Conservation (phyloP, 1,140 invertebrate genomes). For the Tetranychus cinnabarinus region DNA sequence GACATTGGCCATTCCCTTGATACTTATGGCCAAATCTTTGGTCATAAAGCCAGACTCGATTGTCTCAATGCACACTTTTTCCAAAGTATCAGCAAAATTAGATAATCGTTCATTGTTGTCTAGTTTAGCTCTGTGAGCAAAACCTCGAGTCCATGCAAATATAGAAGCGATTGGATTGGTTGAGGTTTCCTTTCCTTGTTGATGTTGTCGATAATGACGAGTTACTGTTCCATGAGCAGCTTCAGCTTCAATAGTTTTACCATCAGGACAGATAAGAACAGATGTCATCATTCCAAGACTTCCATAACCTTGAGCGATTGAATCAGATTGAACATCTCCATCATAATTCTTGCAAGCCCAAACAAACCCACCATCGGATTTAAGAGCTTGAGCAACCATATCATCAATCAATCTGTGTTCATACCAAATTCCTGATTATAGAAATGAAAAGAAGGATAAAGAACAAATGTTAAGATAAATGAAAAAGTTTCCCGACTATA, state of each 20-base stretch:
- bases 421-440: slow-evolving; percentile 62
- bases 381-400: slow-evolving; percentile 96
- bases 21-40: slow-evolving; percentile 96
- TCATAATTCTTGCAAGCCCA: slow-evolving; percentile 99
- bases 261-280: slow-evolving; percentile 77
- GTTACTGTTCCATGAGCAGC: slow-evolving; percentile 95
- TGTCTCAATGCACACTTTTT: slow-evolving; percentile 73
- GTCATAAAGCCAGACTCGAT: slow-evolving; percentile 83
- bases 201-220: slow-evolving; percentile 73
- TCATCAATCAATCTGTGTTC: slow-evolving; percentile 95
- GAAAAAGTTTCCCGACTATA: too few species aligned
- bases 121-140: slow-evolving; percentile 72
- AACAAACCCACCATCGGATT: slow-evolving; percentile 86
- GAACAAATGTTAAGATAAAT: too few species aligned
- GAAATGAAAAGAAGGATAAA: neutral
- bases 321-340: slow-evolving; percentile 94
- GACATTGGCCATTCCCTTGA: slow-evolving; percentile 69
- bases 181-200: slow-evolving; percentile 87
- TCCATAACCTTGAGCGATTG: slow-evolving; percentile 72
- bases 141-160: slow-evolving; percentile 85
- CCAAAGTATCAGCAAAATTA: slow-evolving; percentile 55
- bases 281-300: slow-evolving; percentile 77
- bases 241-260: slow-evolving; percentile 87
- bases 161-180: slow-evolving; percentile 96
- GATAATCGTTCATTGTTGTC: slow-evolving; percentile 54